phyloP scores from a whole-genome alignment of 2,888 invertebrate species.

The Perizoma affinitatum region DNA sequence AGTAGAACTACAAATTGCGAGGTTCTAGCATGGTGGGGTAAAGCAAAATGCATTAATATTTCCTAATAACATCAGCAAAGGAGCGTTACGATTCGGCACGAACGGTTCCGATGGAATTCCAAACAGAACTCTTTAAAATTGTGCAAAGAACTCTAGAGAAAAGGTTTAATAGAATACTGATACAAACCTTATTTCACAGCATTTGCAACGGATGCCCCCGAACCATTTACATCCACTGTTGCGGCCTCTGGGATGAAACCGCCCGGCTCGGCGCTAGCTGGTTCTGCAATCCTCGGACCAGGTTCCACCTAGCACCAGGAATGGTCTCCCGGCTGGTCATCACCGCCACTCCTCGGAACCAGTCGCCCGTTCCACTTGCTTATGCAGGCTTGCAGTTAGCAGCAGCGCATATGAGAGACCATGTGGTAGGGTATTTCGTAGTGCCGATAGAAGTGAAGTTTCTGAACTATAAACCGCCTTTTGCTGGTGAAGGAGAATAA shows the following conservation, averaged over 20 bases:
- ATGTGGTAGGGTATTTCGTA: slow-evolving; percentile 57
- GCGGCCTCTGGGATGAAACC: slow-evolving; percentile 59
- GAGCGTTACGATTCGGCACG: too few relatives aligned
- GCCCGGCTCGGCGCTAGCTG: slow-evolving; percentile 62
- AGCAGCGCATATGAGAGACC: slow-evolving; percentile 60
- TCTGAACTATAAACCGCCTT: slow-evolving; percentile 47
- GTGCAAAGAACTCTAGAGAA: too few relatives aligned
- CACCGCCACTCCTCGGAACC: slow-evolving; percentile 52
- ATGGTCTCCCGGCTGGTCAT: slow-evolving; percentile 51
- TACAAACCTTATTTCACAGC: slow-evolving; percentile 29
- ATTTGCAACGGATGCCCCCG: slow-evolving; percentile 56
- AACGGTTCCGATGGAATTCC: too few relatives aligned
- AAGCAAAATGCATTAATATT: too few relatives aligned
- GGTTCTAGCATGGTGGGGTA: too few relatives aligned
- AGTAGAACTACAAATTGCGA: too few relatives aligned
- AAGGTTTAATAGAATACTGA: not conserved
- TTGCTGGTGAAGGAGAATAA: slow-evolving; percentile 35
- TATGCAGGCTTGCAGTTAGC: slow-evolving; percentile 57
- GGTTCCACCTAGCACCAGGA: slow-evolving; percentile 63
- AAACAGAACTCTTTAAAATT: too few relatives aligned
- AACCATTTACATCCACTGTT: slow-evolving; percentile 59
- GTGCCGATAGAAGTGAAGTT: slow-evolving; percentile 62
- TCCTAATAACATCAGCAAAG: too few relatives aligned
- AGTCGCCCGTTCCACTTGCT: slow-evolving; percentile 47
- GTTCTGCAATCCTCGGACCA: slow-evolving; percentile 59